Evolutionary conservation across 1,140 invertebrate genomes (phyloP), one percentile per base, ranked within the genome.

Genomic region (Liolophura sinensis): DNA sequence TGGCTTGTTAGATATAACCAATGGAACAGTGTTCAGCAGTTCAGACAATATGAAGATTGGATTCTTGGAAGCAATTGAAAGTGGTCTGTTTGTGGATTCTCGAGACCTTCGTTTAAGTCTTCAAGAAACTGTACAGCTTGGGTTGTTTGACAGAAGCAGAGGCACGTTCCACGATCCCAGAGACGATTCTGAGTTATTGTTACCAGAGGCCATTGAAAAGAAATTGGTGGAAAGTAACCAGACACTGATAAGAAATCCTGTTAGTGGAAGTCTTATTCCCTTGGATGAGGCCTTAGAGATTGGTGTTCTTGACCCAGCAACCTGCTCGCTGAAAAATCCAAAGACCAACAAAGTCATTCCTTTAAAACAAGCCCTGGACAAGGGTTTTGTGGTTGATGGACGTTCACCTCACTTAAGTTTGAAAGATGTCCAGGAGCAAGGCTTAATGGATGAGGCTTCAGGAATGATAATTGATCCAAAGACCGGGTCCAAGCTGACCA

Each of bases 201-300:
- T 95, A 61, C 81, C 87, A 55, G 87, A 87, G 61, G 92, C 92
- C n/a, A 83, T 94, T n/a, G 90, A 93, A 69, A 88, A 78, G 70
- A 91, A 91, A 59, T 80, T 95, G 0, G 84, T 95, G n/a, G 68
- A 78, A 56, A 54, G 77, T 18, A 72, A 89, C 69, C 84, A 93
- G 40, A 93, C 90, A 59, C 82, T 96, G 71, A 86, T 91, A 94
- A 78, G 90, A 92, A 49, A 91, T 96, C 74, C 74, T n/a, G 70
- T 72, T 46, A 71, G 65, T 18, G 72, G 73, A 14, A 70, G 74
- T 46, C 67, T 64, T 65, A 87, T 95, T 20, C 84, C 92, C 50
- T 85, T 96, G 18, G 91, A 92, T 0, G 93, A 95, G 82, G 92
- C 92, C 0, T 89, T 96, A 12, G 92, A 91, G 73, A 92, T 92